Evolutionary conservation across 2,888 invertebrate genomes (phyloP), one percentile per base, ranked within the genome.

Genomic region (Brenthis daphne): DNA sequence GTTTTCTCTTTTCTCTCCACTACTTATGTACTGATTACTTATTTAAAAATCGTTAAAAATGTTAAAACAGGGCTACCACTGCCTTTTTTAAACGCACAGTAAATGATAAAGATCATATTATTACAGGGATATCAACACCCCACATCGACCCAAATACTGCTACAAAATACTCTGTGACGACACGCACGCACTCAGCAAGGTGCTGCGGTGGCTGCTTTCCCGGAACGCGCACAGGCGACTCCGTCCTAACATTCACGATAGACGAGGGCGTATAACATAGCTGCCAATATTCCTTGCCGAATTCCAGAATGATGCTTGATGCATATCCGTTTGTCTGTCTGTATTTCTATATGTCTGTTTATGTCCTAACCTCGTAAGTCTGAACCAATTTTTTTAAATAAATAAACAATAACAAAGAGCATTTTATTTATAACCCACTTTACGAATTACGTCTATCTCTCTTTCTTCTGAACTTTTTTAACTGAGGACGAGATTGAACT

Each of bases 111-210:
- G 6, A 37, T 6, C 37, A 12, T 33, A 33, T n/a, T 2, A 33
- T 24, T 37, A 0, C 60, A 69, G 70, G 3, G 37, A 61, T 2
- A 29, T 47, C 11, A 63, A 57, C 12, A 48, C 74, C 3, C 58
- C 71, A 0, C 63, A 65, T 0, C 75, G 77, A 29, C 77, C 76
- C 67, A 86, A 83, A 67, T 83, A 80, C 51, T 91, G 91, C 76
- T 82, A 85, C 81, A 85, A 85, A 70, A 77, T 90, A 65, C 84
- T 74, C 51, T 92, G 91, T 71, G 88, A 88, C 58, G 87, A 90
- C 69, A 82, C 86, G 0, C 80, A 80, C 1, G 83, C 86, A 0
- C 75, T 91, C 29, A 78, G 79, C 64, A 77, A 73, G 64, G 79
- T 83, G 29, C 79, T 92, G 43, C 79, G 77, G 0, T 90, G 88